Evolutionary conservation across 2,797 vertebrate genomes (phyloP), one percentile per base, ranked within the genome.

Genomic region (Pagetopsis macropterus): DNA sequence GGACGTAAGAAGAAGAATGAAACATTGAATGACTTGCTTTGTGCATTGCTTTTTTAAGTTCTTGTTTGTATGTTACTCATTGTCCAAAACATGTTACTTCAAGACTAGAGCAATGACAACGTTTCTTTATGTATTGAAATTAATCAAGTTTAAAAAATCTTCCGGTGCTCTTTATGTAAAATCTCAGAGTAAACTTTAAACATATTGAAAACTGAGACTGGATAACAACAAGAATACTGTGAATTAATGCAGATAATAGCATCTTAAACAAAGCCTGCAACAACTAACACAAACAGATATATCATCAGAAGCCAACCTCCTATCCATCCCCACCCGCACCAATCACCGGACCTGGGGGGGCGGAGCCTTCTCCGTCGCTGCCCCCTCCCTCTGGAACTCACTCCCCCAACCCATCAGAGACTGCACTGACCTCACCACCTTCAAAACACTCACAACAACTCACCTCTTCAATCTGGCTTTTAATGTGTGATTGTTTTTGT

Each of bases 281-380:
- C 5, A 65, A 74, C 51, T 23, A 60, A 65, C 19, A 72, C 45
- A 62, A 72, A 61, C 33, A 23, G 31, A 72, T 17, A 14, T 21
- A 21, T 21, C 21, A 21, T 21, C 21, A 21, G 21, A 21, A 21
- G 21, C 21, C 21, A 21, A 21, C 21, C 21, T 21, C 21, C 21
- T 21, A 21, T 21, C 21, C 21, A 21, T 21, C 21, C 21, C 21
- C 21, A 21, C 21, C 21, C 21, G n/a, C n/a, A 21, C 2, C 21
- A 21, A 21, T 21, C 21, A 21, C 21, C 21, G 21, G 21, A 21
- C 21, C 21, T 21, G 21, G 21, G 21, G 21, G 21, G 21, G 21
- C 21, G 21, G 21, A 21, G 21, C 21, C 21, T 21, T 21, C 21
- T 21, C 21, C 21, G 21, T 21, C 21, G 21, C 21, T 21, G 21